Evolutionary conservation across 2,888 invertebrate species (phyloP).

Genomic region (Furcula furcula): DNA sequence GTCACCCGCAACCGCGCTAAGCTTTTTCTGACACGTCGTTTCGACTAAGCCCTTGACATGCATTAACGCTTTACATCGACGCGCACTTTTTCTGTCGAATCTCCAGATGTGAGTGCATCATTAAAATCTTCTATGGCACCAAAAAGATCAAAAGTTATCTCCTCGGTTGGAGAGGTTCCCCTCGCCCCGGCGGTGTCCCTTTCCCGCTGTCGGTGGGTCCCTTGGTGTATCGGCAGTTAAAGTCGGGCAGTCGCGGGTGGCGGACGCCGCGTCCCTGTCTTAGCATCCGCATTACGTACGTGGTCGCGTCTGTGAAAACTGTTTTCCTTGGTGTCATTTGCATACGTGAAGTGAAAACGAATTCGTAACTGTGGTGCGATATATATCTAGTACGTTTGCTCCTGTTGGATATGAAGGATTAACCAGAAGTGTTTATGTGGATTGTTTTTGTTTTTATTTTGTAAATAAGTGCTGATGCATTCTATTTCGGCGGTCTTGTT

Average conservation of each 20-base stretch:
- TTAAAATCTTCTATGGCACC: constrained; percentile 76
- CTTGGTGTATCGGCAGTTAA: constrained; percentile 57
- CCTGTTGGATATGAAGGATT: constrained; percentile 44
- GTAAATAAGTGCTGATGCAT: constrained; percentile 34
- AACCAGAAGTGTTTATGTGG: constrained; percentile 45
- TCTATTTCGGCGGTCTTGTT: constrained; percentile 25
- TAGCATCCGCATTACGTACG: constrained; percentile 47
- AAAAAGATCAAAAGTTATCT: constrained; percentile 82
- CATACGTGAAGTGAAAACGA: constrained; percentile 73
- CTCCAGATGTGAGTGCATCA: constrained; percentile 78
- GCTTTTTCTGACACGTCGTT: constrained; percentile 74
- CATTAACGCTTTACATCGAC: constrained; percentile 73
- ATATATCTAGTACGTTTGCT: constrained; percentile 29
- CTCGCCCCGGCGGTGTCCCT: constrained; percentile 52
- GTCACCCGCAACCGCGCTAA: constrained; percentile 70
- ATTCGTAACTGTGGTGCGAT: constrained; percentile 61
- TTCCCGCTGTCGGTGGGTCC: constrained; percentile 56
- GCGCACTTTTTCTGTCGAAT: constrained; percentile 71
- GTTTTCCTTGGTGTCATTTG: constrained; percentile 67
- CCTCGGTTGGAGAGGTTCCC: constrained; percentile 63
- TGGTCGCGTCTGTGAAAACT: constrained; percentile 50
- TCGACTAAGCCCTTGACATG: constrained; percentile 74
- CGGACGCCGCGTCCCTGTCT: constrained; percentile 40
- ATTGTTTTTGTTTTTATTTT: constrained; percentile 56
- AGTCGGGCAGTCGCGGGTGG: constrained; percentile 52